Base-by-base conservation (phyloP, 2,797 vertebrate species). In the Cyclura pinguis region DNA sequence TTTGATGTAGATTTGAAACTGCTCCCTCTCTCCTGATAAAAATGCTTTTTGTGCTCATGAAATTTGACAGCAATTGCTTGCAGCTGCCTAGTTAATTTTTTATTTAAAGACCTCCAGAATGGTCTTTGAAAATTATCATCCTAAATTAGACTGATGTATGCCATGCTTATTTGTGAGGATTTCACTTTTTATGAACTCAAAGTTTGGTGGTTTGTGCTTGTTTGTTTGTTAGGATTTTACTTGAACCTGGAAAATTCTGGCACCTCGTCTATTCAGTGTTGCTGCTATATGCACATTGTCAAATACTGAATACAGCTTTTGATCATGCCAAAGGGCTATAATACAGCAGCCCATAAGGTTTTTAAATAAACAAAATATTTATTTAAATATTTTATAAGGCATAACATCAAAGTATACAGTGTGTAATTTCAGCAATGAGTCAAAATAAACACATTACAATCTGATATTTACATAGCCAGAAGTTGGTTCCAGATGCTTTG, bases 61-160 rank as follows among this genome's bases (percentile, higher is more conserved):
- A 80, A 27, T 89, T 93, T 92, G 87, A 80, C 35, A 85, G 73
- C 88, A 82, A 76, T 57, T 82, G 29, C 64, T 91, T 93, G 80
- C 87, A 95, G 87, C 85, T 92, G 22, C 64, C 59, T 94, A 69
- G 47, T 93, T 89, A 93, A 92, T 69, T 82, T 93, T 88, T 92
- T 89, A 89, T 92, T 94, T 93, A 93, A 93, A 93, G 81, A 88
- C 74, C 20, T 91, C 85, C 88, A 84, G n/a, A 88, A 59, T 27
- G 12, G 92, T 13, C 74, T 90, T 92, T 89, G 90, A 94, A 92
- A 94, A 89, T 67, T 88, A 83, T 69, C 42, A 88, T 73, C 27
- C 52, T 1, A 76, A 94, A 91, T 74, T 7, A 92, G 57, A 77
- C 47, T 92, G 89, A 91, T 35, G 0, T 57, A 87, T 91, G 29